Evolutionary conservation across 1,140 invertebrate species (phyloP).

Genomic region (Drosophila simulans): DNA sequence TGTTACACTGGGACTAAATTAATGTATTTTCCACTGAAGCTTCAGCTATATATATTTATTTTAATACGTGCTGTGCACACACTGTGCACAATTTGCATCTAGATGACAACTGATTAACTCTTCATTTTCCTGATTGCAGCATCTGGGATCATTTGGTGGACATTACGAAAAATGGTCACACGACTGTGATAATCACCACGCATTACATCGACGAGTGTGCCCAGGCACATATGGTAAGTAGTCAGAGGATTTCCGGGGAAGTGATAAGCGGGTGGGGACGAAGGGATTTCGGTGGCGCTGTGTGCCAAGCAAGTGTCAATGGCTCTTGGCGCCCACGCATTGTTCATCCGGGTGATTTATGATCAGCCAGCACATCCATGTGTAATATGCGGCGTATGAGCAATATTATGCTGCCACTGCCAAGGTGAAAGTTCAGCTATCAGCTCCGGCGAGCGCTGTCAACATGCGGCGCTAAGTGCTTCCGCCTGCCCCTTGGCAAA

Average conservation of each 20-base stretch:
- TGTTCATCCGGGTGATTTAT: conserved; percentile 75
- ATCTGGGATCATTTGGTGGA: conserved; percentile 98
- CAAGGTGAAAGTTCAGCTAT: conserved; percentile 79
- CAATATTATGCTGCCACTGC: conserved; percentile 64
- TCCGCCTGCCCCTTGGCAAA: conserved; percentile 65
- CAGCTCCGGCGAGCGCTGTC: conserved; percentile 71
- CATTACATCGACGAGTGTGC: conserved; percentile 99
- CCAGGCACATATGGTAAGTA: conserved; percentile 92
- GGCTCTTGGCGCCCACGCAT: conserved; percentile 71
- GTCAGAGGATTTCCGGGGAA: conserved; percentile 13
- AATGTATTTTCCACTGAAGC: too few relatives aligned
- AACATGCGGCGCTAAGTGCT: conserved; percentile 78
- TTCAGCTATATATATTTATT: too few relatives aligned
- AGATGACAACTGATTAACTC: conserved; percentile 52
- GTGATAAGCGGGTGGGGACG: not conserved
- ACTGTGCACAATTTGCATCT: not conserved
- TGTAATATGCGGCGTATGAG: conserved; percentile 76
- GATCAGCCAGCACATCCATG: conserved; percentile 64
- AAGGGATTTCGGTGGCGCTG: not conserved
- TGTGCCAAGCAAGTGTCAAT: conserved; percentile 59
- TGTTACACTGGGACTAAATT: conserved; percentile 37
- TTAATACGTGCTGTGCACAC: too few relatives aligned
- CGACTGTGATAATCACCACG: conserved; percentile 98
- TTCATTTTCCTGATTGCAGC: conserved; percentile 85
- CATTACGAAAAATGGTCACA: conserved; percentile 93